phyloP scores from a whole-genome alignment of 2,888 invertebrate species.

The Cerastis rubricosa region DNA sequence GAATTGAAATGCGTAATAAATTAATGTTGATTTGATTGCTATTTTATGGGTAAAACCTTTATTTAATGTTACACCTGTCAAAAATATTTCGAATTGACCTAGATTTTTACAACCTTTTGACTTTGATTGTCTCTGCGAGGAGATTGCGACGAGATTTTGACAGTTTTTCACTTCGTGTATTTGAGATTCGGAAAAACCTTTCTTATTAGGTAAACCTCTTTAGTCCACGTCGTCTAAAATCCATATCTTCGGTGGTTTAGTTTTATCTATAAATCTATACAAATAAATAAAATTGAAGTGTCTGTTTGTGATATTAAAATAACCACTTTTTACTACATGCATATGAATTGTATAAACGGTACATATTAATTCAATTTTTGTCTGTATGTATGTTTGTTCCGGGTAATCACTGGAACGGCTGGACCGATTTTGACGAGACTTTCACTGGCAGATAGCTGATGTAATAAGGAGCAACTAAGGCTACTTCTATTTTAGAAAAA shows the following conservation, averaged over 20 bases:
- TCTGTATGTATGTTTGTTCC: no score
- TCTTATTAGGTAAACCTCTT: background rate
- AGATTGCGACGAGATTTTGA: background rate
- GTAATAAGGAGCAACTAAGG: no score
- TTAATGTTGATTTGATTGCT: constrained; percentile 43
- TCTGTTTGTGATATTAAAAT: no score
- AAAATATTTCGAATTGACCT: background rate
- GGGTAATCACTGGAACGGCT: no score
- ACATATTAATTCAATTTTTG: no score
- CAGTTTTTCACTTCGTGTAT: background rate
- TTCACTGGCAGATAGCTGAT: no score
- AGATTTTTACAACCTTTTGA: background rate
- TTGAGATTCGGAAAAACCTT: background rate
- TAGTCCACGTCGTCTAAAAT: background rate
- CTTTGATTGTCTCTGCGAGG: background rate
- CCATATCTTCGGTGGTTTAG: background rate
- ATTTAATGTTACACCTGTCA: background rate
- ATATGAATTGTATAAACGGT: no score
- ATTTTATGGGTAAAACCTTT: constrained; percentile 43
- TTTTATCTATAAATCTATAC: no score
- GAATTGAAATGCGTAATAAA: constrained; percentile 50
- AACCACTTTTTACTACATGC: no score
- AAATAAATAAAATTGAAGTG: no score
- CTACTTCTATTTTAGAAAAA: no score
- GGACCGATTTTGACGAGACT: no score